phyloP scores from a whole-genome alignment of 2,113 vertebrate genomes.

The Quiscalus mexicanus region DNA sequence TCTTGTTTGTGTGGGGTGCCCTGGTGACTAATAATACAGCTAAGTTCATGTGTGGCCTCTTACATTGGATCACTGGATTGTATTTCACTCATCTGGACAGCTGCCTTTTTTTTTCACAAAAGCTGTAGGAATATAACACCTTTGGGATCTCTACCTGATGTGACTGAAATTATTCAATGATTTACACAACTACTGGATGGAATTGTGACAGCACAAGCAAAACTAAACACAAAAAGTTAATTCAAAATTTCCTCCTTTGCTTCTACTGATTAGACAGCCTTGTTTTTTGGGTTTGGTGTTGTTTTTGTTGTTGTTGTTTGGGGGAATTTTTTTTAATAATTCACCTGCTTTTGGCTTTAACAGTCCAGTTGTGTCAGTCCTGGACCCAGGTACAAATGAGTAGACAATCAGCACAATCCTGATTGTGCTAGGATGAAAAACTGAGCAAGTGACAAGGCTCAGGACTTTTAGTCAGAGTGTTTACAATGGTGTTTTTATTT shows the following conservation, averaged over 20 bases:
- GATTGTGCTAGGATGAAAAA: neutral
- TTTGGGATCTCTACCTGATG: neutral
- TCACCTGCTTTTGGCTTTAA: neutral
- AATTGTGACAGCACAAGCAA: neutral
- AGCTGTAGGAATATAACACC: neutral
- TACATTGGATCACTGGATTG: neutral
- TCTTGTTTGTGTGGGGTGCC: neutral
- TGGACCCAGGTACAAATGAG: neutral
- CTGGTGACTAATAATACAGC: neutral
- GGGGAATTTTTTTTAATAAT: neutral
- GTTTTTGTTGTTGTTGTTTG: neutral
- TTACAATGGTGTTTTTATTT: conserved; percentile 36
- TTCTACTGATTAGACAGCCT: neutral
- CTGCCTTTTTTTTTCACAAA: neutral
- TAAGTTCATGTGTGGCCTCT: neutral
- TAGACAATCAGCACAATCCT: neutral
- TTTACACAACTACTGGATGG: neutral
- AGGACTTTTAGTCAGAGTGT: neutral
- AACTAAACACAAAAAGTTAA: neutral
- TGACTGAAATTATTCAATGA: neutral
- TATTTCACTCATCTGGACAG: neutral
- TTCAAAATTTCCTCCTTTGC: neutral
- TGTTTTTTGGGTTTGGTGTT: neutral
- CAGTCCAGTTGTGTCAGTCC: neutral
- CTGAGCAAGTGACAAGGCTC: neutral